Percentiles rank a stretch among this genome's conserved stretches.
These are phyloP conservation scores for Bradypodion pumilum DNA, from an alignment of 2,797 vertebrate genomes.

Conservation along the genomic window DNA sequence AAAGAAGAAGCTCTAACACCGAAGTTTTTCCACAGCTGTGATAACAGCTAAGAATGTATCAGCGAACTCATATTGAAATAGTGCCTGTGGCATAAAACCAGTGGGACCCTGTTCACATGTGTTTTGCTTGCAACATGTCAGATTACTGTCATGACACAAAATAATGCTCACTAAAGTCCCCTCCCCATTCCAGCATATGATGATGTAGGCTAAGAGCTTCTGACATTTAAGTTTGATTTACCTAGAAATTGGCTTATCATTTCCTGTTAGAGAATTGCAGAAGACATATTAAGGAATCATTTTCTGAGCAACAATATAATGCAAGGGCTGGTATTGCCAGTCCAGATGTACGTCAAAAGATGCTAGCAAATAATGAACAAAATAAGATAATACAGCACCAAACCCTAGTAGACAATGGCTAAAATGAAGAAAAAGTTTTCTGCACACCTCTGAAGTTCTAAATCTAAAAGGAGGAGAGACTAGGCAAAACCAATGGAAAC, in stretches of 20 bases:
- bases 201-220: constrained; percentile 33
- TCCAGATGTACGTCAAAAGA: too few species aligned
- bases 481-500: too few species aligned
- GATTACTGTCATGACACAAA: constrained; percentile 50
- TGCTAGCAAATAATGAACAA: too few species aligned
- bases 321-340: too few species aligned
- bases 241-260: constrained; percentile 43
- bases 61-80: constrained; percentile 49
- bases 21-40: constrained; percentile 20
- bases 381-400: too few species aligned
- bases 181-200: neutral
- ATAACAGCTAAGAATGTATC: constrained; percentile 43
- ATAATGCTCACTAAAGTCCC: constrained; percentile 35
- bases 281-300: constrained; percentile 5
- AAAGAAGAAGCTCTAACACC: constrained; percentile 23
- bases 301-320: neutral
- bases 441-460: too few species aligned
- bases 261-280: constrained; percentile 42
- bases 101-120: constrained; percentile 48
- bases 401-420: too few species aligned
- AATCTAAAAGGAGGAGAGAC: too few species aligned
- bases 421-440: too few species aligned
- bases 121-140: constrained; percentile 55
- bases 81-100: constrained; percentile 36
- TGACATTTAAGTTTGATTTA: constrained; percentile 35